A percentile compares a stretch with the other conserved stretches of the same genome.
These are phyloP conservation scores for Thelaira solivaga DNA, from an alignment of 2,888 invertebrate species.

Conservation along the genomic window DNA sequence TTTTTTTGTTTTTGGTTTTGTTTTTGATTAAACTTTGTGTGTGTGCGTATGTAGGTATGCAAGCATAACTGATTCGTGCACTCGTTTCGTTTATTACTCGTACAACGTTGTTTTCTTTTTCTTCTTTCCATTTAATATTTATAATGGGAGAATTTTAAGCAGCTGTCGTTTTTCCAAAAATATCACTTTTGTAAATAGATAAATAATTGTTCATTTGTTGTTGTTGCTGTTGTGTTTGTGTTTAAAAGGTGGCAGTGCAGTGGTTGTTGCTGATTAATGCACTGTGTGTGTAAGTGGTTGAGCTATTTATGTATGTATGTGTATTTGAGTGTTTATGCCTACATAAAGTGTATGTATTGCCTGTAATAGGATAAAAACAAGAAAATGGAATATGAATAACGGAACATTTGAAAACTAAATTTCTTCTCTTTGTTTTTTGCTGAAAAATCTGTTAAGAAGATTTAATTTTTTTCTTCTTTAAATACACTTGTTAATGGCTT, in stretches of 20 bases:
- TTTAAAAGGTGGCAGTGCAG: slow-evolving; percentile 36
- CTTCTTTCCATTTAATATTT: neutral
- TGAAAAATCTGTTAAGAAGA: neutral
- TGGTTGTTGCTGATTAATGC: slow-evolving; percentile 11
- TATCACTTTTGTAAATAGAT: slow-evolving; percentile 53
- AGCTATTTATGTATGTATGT: neutral
- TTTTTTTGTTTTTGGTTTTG: slow-evolving; percentile 1
- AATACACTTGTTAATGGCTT: neutral
- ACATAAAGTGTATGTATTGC: neutral
- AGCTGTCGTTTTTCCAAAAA: slow-evolving; percentile 60
- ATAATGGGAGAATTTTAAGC: slow-evolving; percentile 41
- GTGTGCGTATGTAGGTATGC: neutral
- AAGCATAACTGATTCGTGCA: neutral
- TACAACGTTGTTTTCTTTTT: neutral
- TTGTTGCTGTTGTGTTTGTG: neutral
- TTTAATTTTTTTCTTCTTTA: neutral
- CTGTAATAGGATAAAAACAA: neutral
- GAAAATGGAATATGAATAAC: slow-evolving; percentile 12
- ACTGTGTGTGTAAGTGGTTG: slow-evolving; percentile 32
- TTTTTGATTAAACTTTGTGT: neutral
- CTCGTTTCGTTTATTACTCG: slow-evolving; percentile 19
- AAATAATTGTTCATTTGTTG: slow-evolving; percentile 39
- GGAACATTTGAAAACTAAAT: slow-evolving; percentile 11
- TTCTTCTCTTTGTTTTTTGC: neutral
- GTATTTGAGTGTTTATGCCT: neutral